Base-by-base conservation (phyloP, 2,888 invertebrate species). In the Serrognathus titanus region DNA sequence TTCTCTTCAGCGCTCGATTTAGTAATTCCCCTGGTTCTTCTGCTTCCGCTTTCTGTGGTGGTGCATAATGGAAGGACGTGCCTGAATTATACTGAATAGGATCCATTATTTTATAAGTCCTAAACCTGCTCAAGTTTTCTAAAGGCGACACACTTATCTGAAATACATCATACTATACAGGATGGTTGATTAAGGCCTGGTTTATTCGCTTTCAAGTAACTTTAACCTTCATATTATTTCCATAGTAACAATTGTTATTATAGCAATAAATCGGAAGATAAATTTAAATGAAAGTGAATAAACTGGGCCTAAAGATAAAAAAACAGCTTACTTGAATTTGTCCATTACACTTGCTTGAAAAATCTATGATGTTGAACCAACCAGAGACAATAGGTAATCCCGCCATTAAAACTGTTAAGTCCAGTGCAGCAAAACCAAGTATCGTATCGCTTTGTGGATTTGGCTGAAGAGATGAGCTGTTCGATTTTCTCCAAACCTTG, bases 291-390 rank as follows among this genome's bases (percentile, higher is more conserved):
- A n/a, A n/a, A n/a, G n/a, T n/a, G n/a, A n/a, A n/a, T n/a, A n/a
- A n/a, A n/a, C n/a, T n/a, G n/a, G n/a, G n/a, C n/a, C n/a, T n/a
- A n/a, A 31, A n/a, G 2, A 11, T 46, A 10, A 20, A 2, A 48
- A 46, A 35, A 4, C 13, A 11, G 61, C 63, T 69, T 66, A 85
- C 81, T 71, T 85, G 82, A 45, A 86, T 79, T 68, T 85, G 85
- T 1, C 86, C 86, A 58, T 83, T 83, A 47, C 82, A 81, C 51
- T 80, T 79, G 5, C 80, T 80, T 3, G 76, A 71, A 62, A 84
- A 83, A 65, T 85, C 85, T n/a, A 83, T 78, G 47, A 86, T 83
- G 68, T 85, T 83, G 66, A 83, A 85, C 82, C 84, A 85, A n/a
- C 84, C 85, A 48, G 80, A 81, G 48, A 85, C 78, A 36, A 77